phyloP scores from a whole-genome alignment of 2,113 vertebrate genomes.

The Bufo bufo region DNA sequence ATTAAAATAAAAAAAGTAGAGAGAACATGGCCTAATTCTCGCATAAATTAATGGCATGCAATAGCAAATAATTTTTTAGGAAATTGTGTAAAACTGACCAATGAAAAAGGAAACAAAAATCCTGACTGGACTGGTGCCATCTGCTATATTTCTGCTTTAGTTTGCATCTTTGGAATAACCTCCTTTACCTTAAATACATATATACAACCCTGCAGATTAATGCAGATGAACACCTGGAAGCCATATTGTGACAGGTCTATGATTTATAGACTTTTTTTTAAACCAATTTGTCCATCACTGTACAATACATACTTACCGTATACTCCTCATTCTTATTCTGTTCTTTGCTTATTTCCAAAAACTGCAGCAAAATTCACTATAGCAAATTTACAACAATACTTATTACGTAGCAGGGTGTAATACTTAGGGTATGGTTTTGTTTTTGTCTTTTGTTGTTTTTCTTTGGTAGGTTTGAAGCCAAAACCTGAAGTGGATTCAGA shows the following conservation, averaged over 20 bases:
- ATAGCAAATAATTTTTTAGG: too few species aligned
- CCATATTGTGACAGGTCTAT: neutral
- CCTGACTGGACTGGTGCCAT: neutral
- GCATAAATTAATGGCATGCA: too few species aligned
- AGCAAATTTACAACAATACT: neutral
- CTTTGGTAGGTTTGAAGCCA: too few species aligned
- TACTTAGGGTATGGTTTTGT: too few species aligned
- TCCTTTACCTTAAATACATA: neutral
- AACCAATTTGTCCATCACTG: too few species aligned
- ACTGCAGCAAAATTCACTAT: neutral
- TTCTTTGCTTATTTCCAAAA: neutral
- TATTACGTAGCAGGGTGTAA: neutral
- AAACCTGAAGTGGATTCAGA: too few species aligned
- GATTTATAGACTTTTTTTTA: neutral
- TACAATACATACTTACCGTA: too few species aligned
- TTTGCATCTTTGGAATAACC: neutral
- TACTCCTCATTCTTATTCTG: too few species aligned
- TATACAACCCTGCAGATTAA: neutral
- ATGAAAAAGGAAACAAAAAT: neutral
- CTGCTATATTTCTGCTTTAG: neutral
- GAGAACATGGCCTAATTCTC: too few species aligned
- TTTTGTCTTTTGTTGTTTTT: too few species aligned
- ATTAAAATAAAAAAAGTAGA: too few species aligned
- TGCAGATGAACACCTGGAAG: neutral
- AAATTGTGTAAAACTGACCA: neutral